phyloP scores from a whole-genome alignment of 37 sponge, comb jelly and placozoan species.

The Geodia barretti region DNA sequence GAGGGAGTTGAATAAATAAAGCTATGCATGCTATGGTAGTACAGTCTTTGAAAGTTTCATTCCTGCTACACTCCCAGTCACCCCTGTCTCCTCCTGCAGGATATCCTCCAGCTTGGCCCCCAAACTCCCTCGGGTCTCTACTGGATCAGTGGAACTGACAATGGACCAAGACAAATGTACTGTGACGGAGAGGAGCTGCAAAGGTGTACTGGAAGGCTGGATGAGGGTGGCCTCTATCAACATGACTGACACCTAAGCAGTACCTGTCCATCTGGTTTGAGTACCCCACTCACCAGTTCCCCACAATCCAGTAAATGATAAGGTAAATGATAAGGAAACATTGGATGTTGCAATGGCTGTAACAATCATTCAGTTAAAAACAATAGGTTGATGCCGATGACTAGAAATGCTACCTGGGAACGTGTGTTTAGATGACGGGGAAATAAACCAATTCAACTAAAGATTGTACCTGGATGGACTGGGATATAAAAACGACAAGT shows the following conservation, averaged over 20 bases:
- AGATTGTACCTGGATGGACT: too few relatives aligned
- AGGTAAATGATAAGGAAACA: too few relatives aligned
- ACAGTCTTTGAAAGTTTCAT: not conserved
- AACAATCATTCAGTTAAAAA: too few relatives aligned
- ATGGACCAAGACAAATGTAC: not conserved
- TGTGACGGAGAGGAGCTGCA: slow-evolving; percentile 1
- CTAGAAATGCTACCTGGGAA: too few relatives aligned
- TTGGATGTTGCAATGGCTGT: too few relatives aligned
- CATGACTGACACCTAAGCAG: not conserved
- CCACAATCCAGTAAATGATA: too few relatives aligned
- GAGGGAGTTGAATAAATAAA: not conserved
- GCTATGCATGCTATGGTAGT: not conserved
- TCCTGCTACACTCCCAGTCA: not conserved
- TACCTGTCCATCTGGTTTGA: too few relatives aligned
- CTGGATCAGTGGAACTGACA: not conserved
- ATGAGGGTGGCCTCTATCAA: not conserved
- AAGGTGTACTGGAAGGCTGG: not conserved
- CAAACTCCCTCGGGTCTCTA: not conserved
- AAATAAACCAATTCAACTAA: too few relatives aligned
- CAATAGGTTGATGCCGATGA: too few relatives aligned
- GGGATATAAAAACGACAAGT: too few relatives aligned
- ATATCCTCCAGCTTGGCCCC: not conserved
- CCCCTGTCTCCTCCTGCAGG: not conserved
- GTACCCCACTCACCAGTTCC: too few relatives aligned
- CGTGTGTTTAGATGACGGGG: too few relatives aligned